A percentile compares a stretch with the other conserved stretches of the same genome.
Conservation (phyloP, 64 coral and sea anemone genomes). For the Platygyra sinensis region DNA sequence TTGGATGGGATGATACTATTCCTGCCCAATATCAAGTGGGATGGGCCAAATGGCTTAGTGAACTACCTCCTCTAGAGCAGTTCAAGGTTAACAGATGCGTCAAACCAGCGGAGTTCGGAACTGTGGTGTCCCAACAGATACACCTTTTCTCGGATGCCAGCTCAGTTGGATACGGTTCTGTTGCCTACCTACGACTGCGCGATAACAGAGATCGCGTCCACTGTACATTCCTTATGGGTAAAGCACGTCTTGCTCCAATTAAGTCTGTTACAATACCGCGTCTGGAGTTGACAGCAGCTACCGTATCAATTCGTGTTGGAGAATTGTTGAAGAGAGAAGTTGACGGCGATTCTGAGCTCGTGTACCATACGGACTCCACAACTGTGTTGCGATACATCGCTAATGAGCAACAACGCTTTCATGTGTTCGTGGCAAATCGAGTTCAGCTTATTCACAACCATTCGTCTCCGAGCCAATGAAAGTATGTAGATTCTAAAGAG, state of each 20-base stretch:
- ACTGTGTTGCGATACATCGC: too few species aligned
- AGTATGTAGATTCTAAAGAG: too few species aligned
- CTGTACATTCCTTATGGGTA: constrained; percentile 55
- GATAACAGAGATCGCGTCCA: constrained; percentile 38
- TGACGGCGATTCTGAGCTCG: too few species aligned
- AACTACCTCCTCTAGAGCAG: constrained; percentile 20
- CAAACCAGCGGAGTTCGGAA: constrained; percentile 61
- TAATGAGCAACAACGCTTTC: too few species aligned
- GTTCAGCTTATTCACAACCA: too few species aligned
- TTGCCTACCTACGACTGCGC: constrained; percentile 34
- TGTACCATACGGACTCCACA: too few species aligned
- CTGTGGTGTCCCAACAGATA: constrained; percentile 44
- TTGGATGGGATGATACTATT: constrained; percentile 54
- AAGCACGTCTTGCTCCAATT: constrained; percentile 39
- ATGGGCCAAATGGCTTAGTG: constrained; percentile 50
- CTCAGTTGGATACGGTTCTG: constrained; percentile 35
- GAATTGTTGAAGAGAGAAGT: too few species aligned
- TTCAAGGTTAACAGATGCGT: constrained; percentile 42
- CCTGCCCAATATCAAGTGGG: constrained; percentile 14
- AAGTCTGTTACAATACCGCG: constrained; percentile 46
- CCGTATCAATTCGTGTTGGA: constrained; percentile 13
- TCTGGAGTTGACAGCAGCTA: constrained; percentile 30
- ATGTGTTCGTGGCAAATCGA: too few species aligned
- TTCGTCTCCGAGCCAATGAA: too few species aligned
- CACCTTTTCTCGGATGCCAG: constrained; percentile 72